phyloP scores from a whole-genome alignment of 2,113 vertebrate genomes.

The Ammospiza nelsoni region DNA sequence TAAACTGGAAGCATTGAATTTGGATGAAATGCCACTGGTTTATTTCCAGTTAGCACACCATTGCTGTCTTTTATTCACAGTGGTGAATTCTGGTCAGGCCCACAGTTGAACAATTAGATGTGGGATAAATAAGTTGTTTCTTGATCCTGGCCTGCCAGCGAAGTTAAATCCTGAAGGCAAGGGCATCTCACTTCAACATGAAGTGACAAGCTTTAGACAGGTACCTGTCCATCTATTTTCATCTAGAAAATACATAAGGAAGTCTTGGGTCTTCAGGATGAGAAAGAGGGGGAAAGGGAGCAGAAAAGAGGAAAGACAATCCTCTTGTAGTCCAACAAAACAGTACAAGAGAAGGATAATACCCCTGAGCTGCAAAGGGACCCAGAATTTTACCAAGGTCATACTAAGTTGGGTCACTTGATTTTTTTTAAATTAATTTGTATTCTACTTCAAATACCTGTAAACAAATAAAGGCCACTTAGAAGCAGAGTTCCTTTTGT shows the following conservation, averaged over 20 bases:
- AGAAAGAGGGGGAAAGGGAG: background rate
- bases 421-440: fast-evolving
- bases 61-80: background rate
- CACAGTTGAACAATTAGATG: background rate
- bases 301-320: background rate
- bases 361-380: background rate
- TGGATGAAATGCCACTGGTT: background rate
- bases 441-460: background rate
- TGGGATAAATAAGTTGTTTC: background rate
- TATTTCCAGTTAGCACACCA: background rate
- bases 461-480: background rate
- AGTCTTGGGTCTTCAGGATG: background rate
- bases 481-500: background rate
- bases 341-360: fast-evolving
- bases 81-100: background rate
- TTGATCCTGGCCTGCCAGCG: background rate
- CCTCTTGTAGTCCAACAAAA: background rate
- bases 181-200: background rate
- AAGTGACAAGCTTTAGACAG: background rate
- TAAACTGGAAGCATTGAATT: background rate
- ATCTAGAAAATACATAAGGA: background rate
- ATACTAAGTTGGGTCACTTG: fast-evolving
- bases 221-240: background rate
- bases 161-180: background rate
- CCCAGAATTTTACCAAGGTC: background rate